These are phyloP conservation scores for Exocentrus adspersus DNA, from an alignment of 2,888 invertebrate genomes.

Conservation along the genomic window DNA sequence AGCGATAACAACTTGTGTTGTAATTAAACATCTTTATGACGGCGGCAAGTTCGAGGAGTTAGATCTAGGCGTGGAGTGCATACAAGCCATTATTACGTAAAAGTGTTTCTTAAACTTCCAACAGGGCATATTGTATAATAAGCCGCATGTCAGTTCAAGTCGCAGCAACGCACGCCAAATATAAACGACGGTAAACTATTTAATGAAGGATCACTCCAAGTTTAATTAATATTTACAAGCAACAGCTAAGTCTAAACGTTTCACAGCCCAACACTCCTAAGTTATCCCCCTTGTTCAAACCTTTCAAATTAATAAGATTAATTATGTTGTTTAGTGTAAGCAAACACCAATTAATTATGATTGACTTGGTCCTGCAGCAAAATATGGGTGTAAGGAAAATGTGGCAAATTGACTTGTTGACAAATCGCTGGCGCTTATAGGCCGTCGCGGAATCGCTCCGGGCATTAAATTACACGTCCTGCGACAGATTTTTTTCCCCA, in stretches of 20 bases:
- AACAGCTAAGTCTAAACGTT: constrained; percentile 32
- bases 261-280: constrained; percentile 4
- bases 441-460: neutral
- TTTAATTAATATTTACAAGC: constrained; percentile 33
- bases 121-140: too few relatives aligned
- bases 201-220: neutral
- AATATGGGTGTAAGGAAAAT: constrained; percentile 32
- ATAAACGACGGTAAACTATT: neutral
- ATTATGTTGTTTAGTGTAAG: constrained; percentile 40
- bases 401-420: constrained; percentile 19
- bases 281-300: constrained; percentile 38
- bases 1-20: constrained; percentile 16
- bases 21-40: constrained; percentile 1
- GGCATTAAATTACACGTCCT: too few relatives aligned
- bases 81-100: too few relatives aligned
- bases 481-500: too few relatives aligned
- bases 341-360: constrained; percentile 44
- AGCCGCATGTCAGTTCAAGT: too few relatives aligned
- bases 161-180: too few relatives aligned
- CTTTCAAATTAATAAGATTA: constrained; percentile 45
- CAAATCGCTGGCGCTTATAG: constrained; percentile 12
- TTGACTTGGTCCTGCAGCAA: constrained; percentile 40
- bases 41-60: too few relatives aligned
- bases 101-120: too few relatives aligned
- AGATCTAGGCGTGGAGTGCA: too few relatives aligned